Base-by-base conservation (phyloP, 2,797 vertebrate species). In the Geotrypetes seraphini region DNA sequence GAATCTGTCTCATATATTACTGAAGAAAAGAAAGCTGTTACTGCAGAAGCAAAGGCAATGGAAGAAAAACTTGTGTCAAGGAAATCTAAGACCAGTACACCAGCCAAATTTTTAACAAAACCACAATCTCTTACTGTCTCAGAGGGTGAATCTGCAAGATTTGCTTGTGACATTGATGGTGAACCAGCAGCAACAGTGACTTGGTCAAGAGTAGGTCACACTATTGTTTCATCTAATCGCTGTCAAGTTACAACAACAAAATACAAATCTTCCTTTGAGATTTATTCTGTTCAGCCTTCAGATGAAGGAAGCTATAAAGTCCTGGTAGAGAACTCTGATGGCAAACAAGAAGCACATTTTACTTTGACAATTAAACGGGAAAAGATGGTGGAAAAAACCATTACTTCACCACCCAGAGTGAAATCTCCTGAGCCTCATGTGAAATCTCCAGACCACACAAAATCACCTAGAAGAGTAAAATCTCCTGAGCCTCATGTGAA, bases 241-340 rank as follows among this genome's bases (percentile, higher is more conserved):
- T 83, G 86, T 66, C 83, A 86, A 31, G 69, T 99, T 17, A 78
- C 82, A 50, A 84, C 87, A 22, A 70, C 79, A 10, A 86, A 87
- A 39, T 79, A 81, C 69, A 91, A 72, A 30, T 97, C 96, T 5
- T 80, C 73, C 19, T 90, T 99, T 42, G 89, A 95, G 68, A 99
- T 99, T 50, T 81, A 82, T 20, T 69, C 65, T 0, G 96, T 92
- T 25, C 88, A 95, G 43, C 46, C 33, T 19, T 87, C 89, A 2
- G 95, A 99, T 65, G 93, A 91, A 70, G 96, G 95, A 56, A 87
- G 37, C 63, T 99, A 99, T 52, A 83, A 72, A 2, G 67, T 97
- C 42, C 55, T 90, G 23, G 90, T 92, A 7, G 85, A 96, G 67
- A 98, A 99, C 14, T 52, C 77, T 4, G 80, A 84, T 45, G 90